Conservation (phyloP, 2,888 invertebrate species). For the Xanthorhoe spadicearia region DNA sequence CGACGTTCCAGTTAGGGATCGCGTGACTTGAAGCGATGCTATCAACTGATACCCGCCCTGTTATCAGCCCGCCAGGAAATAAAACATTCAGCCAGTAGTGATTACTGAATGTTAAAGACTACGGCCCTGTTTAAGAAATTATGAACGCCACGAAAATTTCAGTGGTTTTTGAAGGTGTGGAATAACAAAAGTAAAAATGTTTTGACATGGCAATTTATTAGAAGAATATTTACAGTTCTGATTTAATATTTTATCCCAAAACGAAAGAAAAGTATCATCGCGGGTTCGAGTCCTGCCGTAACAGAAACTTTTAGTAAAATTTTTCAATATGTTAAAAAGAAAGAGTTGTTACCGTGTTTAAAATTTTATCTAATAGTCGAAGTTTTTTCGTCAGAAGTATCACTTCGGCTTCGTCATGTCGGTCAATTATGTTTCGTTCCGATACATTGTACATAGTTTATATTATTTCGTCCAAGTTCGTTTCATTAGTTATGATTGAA, state of each 20-base stretch:
- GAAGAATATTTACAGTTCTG: not conserved
- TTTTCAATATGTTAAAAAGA: no score
- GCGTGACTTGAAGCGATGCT: slow-evolving; percentile 71
- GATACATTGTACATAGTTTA: no score
- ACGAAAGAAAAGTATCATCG: no score
- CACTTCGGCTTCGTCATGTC: no score
- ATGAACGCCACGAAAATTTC: slow-evolving; percentile 15
- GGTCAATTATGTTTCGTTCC: no score
- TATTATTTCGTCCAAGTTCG: no score
- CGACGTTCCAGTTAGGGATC: slow-evolving; percentile 49
- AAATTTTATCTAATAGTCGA: no score
- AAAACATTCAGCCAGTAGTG: slow-evolving; percentile 62
- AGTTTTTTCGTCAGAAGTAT: no score
- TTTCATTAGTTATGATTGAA: no score
- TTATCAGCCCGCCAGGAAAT: slow-evolving; percentile 75
- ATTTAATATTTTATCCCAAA: not conserved
- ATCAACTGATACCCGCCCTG: slow-evolving; percentile 59
- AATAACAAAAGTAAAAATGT: not conserved
- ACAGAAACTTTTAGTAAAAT: no score
- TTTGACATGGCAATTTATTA: not conserved
- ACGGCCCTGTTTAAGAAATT: slow-evolving; percentile 29
- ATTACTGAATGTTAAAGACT: slow-evolving; percentile 49
- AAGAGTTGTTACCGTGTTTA: no score
- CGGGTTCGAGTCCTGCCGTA: no score
- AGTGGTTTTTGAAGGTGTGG: not conserved